Percentiles rank a stretch among this genome's conserved stretches.
These are phyloP conservation scores for Porites lobata DNA, from an alignment of 92 coral and sea anemone genomes.

Conservation along the genomic window DNA sequence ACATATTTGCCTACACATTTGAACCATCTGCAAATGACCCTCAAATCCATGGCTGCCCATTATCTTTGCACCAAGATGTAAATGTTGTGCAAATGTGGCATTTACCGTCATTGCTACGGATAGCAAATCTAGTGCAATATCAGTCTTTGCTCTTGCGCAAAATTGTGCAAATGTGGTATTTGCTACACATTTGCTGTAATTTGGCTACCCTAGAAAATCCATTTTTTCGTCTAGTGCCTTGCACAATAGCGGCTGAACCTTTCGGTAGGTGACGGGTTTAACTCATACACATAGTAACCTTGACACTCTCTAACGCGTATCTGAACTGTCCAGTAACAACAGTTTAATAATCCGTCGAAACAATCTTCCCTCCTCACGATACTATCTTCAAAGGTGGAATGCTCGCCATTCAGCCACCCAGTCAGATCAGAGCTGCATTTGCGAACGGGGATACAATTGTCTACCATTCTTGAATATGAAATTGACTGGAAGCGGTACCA, in stretches of 20 bases:
- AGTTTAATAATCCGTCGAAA: constrained; percentile 11
- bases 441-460: not conserved
- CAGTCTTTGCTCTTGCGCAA: too few relatives aligned
- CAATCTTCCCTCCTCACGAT: constrained; percentile 15
- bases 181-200: too few relatives aligned
- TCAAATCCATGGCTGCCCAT: too few relatives aligned
- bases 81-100: too few relatives aligned
- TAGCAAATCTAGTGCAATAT: too few relatives aligned
- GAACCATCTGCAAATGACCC: too few relatives aligned
- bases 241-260: constrained; percentile 21
- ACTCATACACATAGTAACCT: constrained; percentile 6
- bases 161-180: too few relatives aligned
- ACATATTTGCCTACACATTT: too few relatives aligned
- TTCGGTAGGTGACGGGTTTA: constrained; percentile 6
- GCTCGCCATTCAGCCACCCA: constrained; percentile 9
- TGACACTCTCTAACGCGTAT: constrained; percentile 18
- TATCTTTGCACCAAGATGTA: too few relatives aligned
- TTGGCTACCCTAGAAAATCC: too few relatives aligned
- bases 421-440: not conserved
- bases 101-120: too few relatives aligned
- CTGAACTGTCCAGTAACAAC: constrained; percentile 21
- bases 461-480: not conserved
- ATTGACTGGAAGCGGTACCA: constrained; percentile 4
- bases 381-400: constrained; percentile 1
- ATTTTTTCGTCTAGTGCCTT: too few relatives aligned